Base-by-base conservation (phyloP, 1,140 invertebrate species). In the Halesus radiatus region DNA sequence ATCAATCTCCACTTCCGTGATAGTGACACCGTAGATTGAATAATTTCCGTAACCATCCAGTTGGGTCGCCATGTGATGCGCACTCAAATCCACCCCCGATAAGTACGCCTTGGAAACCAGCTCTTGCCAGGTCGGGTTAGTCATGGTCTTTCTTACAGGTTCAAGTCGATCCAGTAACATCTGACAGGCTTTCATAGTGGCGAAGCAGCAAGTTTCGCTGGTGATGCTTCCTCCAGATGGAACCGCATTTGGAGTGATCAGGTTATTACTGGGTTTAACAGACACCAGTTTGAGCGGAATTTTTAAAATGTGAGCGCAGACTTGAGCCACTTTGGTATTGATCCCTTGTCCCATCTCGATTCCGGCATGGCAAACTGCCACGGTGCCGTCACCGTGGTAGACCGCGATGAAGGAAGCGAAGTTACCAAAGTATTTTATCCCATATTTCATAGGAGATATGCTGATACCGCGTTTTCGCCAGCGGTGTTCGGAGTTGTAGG, bases 301-400 rank as follows among this genome's bases (percentile, higher is more conserved):
- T 1, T 92, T 93, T 1, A 97, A 86, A 37, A 90, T 91, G 81
- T 93, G 91, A 3, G 94, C 95, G 80, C 91, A 93, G 3, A 94
- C 92, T 91, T 97, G 95, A 26, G 92, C 92, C 13, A 93, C 91
- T 94, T 96, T 90, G 0, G 92, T 93, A 81, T 93, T 95, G 64
- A 97, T 92, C 1, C 96, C 96, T 90, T 97, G 96, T 13, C 96
- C 96, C 88, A 94, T 94, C 91, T 98, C 96, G 52, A 96, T 92
- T 29, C 95, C 95, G 68, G 93, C 94, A 84, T 96, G 95, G 15
- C 91, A 90, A 45, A 97, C 89, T 0, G 92, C 89, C 0, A 97
- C 94, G 0, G 94, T 93, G 13, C 95, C 95, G 89, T 97, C 96
- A 1, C 87, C 87, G 54, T 94, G 93, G 85, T 93, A 95, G 76